Percentiles rank a stretch among this genome's conserved stretches.
Conservation (phyloP, 2,797 vertebrate genomes). For the Leptodactylus fallax region DNA sequence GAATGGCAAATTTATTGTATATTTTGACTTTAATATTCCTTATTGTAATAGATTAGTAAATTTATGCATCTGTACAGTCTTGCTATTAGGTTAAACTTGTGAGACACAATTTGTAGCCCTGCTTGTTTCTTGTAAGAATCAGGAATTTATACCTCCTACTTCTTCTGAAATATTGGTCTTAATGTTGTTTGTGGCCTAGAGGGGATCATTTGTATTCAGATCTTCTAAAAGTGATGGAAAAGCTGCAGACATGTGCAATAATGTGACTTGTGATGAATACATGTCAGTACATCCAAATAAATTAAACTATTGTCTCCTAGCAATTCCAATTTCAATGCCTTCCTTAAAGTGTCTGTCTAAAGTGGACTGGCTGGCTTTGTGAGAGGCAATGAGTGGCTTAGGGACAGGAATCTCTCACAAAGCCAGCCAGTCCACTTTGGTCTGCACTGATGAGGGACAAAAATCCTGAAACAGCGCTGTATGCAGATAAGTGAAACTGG, state of each 20-base stretch:
- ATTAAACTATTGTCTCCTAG: slow-evolving; percentile 30
- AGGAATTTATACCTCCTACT: neutral
- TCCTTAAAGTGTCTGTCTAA: no score
- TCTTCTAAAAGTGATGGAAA: neutral
- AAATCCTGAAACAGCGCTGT: no score
- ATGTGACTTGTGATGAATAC: neutral
- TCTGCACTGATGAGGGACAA: no score
- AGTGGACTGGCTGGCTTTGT: no score
- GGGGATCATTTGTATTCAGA: slow-evolving; percentile 1
- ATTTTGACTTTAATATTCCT: no score
- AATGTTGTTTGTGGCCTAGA: neutral
- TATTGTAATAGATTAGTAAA: no score
- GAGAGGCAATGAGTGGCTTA: no score
- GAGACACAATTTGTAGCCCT: neutral
- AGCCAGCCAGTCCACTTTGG: no score
- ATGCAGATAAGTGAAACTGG: no score
- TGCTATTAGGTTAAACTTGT: neutral
- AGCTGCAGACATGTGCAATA: neutral
- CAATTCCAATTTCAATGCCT: neutral
- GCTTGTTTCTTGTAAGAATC: neutral
- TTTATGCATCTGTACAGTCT: neutral
- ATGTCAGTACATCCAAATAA: slow-evolving; percentile 39
- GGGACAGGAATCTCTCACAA: no score
- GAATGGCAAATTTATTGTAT: no score
- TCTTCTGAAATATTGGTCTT: neutral